A percentile compares a stretch with the other conserved stretches of the same genome.
Conservation (phyloP, 2,113 vertebrate genomes). For the Protobothrops mucrosquamatus region DNA sequence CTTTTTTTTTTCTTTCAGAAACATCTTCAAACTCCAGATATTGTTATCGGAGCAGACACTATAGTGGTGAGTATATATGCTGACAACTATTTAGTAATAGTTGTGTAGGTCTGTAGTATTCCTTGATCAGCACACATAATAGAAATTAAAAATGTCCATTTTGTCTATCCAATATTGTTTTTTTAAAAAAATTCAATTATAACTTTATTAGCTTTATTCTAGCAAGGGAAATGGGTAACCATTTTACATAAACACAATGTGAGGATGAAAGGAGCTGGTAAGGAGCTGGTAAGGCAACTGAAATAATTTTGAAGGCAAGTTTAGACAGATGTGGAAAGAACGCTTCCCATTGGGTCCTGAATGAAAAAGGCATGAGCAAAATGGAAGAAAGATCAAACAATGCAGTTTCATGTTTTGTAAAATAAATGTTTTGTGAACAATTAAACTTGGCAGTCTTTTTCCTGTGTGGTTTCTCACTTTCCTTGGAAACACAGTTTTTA, state of each 20-base stretch:
- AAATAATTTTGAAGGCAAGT: neutral
- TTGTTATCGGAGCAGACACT: constrained; percentile 95
- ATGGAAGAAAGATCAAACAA: neutral
- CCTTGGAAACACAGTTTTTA: neutral
- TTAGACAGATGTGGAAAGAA: neutral
- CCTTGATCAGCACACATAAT: neutral
- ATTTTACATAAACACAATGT: neutral
- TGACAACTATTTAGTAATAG: neutral
- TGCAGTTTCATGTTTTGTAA: neutral
- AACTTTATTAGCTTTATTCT: neutral
- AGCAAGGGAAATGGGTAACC: neutral
- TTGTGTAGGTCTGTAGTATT: neutral
- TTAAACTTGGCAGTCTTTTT: neutral
- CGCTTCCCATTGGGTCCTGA: neutral
- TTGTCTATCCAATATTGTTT: neutral
- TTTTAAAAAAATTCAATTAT: neutral
- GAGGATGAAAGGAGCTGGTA: neutral
- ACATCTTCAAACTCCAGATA: constrained; percentile 85
- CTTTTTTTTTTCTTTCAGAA: constrained; percentile 71
- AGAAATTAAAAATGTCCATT: neutral
- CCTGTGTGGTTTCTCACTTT: neutral
- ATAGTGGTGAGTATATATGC: constrained; percentile 84
- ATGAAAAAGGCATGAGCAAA: neutral
- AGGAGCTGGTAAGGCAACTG: neutral
- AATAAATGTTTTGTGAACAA: neutral